A percentile compares a stretch with the other conserved stretches of the same genome.
phyloP scores from a whole-genome alignment of 2,113 vertebrate genomes.

The Poecile atricapillus region DNA sequence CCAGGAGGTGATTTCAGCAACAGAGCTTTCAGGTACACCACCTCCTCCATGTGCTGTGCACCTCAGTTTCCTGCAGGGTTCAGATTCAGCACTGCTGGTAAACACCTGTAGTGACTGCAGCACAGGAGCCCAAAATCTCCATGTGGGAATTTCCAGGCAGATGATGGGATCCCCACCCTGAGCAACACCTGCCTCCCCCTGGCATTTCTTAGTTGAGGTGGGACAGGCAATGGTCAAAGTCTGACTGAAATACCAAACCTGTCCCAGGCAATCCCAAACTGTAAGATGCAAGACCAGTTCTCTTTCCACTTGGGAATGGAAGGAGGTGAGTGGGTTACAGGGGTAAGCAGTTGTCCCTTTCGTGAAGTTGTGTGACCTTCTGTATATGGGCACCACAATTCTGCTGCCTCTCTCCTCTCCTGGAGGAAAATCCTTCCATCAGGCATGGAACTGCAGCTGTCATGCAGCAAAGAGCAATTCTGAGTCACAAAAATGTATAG shows the following conservation, averaged over 20 bases:
- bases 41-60: fast-evolving
- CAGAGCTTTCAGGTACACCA: fast-evolving
- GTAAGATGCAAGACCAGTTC: background rate
- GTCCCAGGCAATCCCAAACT: background rate
- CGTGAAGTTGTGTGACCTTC: background rate
- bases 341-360: background rate
- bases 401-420: background rate
- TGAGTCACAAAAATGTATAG: background rate
- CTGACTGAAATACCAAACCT: background rate
- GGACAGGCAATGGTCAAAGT: background rate
- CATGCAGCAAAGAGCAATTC: background rate
- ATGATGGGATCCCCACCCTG: background rate
- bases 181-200: fast-evolving
- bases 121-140: background rate
- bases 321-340: background rate
- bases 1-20: background rate
- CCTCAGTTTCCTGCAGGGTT: background rate
- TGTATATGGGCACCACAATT: background rate
- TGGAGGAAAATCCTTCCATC: background rate
- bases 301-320: background rate
- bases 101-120: background rate
- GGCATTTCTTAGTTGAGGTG: background rate
- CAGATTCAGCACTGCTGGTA: fast-evolving
- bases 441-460: background rate
- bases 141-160: fast-evolving